Percentiles rank a stretch among this genome's conserved stretches.
Conservation (phyloP, 1,140 invertebrate genomes). For the Eubasilissa regina region DNA sequence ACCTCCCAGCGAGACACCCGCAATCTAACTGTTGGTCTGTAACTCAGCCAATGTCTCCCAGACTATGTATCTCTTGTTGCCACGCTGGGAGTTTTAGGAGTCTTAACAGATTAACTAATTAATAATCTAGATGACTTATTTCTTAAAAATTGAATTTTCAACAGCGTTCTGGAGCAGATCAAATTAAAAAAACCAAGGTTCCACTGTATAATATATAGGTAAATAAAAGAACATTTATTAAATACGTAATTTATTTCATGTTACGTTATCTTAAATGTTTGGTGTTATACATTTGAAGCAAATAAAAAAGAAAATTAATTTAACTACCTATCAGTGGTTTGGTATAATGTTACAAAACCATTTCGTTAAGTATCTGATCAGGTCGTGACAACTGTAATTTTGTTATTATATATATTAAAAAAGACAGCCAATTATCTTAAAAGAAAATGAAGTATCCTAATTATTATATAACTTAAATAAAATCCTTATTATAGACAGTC, state of each 20-base stretch:
- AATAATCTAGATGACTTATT: no score
- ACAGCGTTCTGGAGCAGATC: no score
- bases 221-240: constrained; percentile 51
- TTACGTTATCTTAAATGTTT: constrained; percentile 52
- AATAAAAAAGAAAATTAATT: constrained; percentile 51
- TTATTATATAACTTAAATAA: constrained; percentile 55
- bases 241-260: constrained; percentile 60
- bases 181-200: no score
- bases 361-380: constrained; percentile 26
- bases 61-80: no score
- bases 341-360: constrained; percentile 26
- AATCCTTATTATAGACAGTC: constrained; percentile 55
- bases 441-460: constrained; percentile 52
- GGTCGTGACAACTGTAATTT: constrained; percentile 42
- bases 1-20: no score
- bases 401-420: constrained; percentile 49
- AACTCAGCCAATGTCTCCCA: no score
- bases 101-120: no score
- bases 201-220: neutral
- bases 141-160: no score
- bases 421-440: constrained; percentile 47
- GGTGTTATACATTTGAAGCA: constrained; percentile 57
- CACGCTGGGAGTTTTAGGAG: no score
- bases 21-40: no score
- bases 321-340: constrained; percentile 37